Base-by-base conservation (phyloP, 2,888 invertebrate species). In the Eilema depressum region DNA sequence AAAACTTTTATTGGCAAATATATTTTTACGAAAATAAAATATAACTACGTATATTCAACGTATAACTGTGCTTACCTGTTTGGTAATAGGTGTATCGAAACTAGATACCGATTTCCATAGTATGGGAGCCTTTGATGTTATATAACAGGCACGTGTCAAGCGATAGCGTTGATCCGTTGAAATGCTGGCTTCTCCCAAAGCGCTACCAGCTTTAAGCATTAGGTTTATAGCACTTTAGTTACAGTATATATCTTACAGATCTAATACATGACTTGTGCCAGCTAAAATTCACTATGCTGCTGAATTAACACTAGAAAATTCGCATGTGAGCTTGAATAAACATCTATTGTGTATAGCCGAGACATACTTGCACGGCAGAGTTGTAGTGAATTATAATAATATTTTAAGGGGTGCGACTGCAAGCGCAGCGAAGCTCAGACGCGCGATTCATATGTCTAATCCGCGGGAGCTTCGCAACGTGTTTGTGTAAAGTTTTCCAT, bases 401-500 rank as follows among this genome's bases (percentile, higher is more conserved):
- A 85, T 86, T 89, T 84, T 85, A 88, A 88, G 86, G 81, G 85
- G 83, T 70, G 74, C 73, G 70, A 56, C 30, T 73, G 61, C 47
- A 53, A 26, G 41, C 20, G 62, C 78, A 69, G 75, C 70, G 71
- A 75, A 80, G 75, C 69, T 63, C 75, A 75, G 78, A 79, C 71
- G 65, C 64, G 66, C 78, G 79, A 80, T 81, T 80, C 78, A 79
- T 81, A 79, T 87, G 86, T 87, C 90, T 92, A 91, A 92, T 92
- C 90, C 88, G 78, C 78, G 80, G 73, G 75, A 83, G 88, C 86
- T 86, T 82, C 83, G 79, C 80, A 83, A 87, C 88, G 88, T 89
- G 91, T 90, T 92, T 90, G 90, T 90, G 86, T 91, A 90, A 91
- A 93, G 91, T 93, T 92, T 90, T 89, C 91, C 90, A 92, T 92